phyloP scores from a whole-genome alignment of 2,797 vertebrate species.

The Notamacropus eugenii region DNA sequence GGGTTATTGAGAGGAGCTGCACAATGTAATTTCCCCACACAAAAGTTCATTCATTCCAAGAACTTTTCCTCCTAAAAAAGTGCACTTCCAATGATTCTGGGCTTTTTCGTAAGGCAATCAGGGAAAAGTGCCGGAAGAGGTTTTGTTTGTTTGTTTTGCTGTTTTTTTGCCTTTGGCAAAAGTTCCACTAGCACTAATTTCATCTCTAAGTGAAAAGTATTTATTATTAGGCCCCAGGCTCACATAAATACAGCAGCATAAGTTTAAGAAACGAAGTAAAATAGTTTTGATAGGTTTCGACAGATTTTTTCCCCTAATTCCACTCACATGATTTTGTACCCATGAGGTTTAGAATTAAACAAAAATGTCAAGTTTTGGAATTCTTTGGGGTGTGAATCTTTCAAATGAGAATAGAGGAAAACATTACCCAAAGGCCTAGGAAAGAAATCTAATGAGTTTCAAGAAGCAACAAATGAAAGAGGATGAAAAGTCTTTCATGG shows the following conservation, averaged over 20 bases:
- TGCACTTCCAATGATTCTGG: conserved; percentile 29
- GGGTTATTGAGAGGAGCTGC: not conserved
- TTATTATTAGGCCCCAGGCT: conserved; percentile 77
- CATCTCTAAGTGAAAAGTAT: conserved; percentile 70
- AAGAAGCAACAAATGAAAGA: conserved; percentile 51
- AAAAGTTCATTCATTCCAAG: conserved; percentile 54
- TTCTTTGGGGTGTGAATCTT: conserved; percentile 69
- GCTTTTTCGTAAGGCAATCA: conserved; percentile 52
- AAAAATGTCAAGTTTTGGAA: conserved; percentile 68
- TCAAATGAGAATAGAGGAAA: conserved; percentile 63
- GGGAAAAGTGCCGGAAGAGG: conserved; percentile 42
- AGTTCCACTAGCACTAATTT: conserved; percentile 67
- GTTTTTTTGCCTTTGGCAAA: conserved; percentile 74
- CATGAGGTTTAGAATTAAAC: conserved; percentile 68
- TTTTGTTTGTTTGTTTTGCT: conserved; percentile 71
- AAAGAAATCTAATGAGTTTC: conserved; percentile 62
- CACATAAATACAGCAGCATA: conserved; percentile 72
- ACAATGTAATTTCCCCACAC: conserved; percentile 43
- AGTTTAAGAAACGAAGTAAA: conserved; percentile 76
- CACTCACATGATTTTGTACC: conserved; percentile 63
- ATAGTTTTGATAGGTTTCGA: conserved; percentile 69
- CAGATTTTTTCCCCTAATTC: conserved; percentile 65
- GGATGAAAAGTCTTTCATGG: conserved; percentile 10
- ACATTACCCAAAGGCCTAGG: conserved; percentile 46
- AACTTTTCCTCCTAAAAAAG: conserved; percentile 47